phyloP scores from a whole-genome alignment of 1,140 invertebrate species.

The Homalodisca vitripennis region DNA sequence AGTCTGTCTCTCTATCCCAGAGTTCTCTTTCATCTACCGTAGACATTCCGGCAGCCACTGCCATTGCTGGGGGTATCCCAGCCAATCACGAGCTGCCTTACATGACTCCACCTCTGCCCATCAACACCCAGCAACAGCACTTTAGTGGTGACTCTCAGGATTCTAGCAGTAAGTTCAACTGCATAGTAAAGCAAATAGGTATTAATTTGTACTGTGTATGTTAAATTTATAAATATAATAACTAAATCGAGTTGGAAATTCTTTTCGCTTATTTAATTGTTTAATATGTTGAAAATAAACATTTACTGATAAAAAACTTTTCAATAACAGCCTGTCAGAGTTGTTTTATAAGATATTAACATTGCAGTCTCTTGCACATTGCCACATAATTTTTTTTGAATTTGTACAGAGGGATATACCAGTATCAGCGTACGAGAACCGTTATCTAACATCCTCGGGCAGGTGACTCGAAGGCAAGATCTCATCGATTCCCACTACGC shows the following conservation, averaged over 20 bases:
- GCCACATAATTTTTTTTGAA: neutral
- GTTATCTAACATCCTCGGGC: conserved; percentile 68
- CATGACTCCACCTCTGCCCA: conserved; percentile 75
- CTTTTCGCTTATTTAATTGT: neutral
- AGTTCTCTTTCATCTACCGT: conserved; percentile 29
- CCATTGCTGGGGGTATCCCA: conserved; percentile 77
- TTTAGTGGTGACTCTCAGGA: conserved; percentile 86
- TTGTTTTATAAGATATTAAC: conserved; percentile 21
- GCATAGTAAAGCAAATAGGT: neutral
- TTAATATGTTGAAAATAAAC: no score
- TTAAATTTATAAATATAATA: neutral
- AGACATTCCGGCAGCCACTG: conserved; percentile 73
- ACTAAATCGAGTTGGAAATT: neutral
- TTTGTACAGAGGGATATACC: conserved; percentile 76
- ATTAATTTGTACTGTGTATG: neutral
- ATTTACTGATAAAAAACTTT: no score
- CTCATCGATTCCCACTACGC: conserved; percentile 71
- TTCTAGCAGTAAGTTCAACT: conserved; percentile 64
- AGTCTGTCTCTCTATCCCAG: conserved; percentile 32
- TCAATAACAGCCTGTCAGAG: neutral
- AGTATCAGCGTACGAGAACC: conserved; percentile 89
- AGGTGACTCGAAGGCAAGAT: conserved; percentile 52
- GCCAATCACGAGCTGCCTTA: conserved; percentile 86
- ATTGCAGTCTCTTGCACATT: neutral
- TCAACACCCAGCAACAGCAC: conserved; percentile 56